These are phyloP conservation scores for Cheilosia vulpina DNA, from an alignment of 2,888 invertebrate species.

Conservation along the genomic window DNA sequence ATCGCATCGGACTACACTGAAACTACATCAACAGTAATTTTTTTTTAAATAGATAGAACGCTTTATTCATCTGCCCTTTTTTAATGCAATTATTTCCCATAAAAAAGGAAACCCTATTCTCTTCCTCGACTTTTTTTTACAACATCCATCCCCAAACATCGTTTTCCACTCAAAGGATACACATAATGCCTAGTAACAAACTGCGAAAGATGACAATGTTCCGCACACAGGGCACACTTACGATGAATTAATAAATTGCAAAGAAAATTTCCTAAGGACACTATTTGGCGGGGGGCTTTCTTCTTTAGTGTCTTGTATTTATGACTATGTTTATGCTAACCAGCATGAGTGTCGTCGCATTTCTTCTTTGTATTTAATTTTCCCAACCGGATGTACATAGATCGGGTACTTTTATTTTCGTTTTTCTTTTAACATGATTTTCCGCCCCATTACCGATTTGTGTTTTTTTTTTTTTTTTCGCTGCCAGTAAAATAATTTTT, in stretches of 20 bases:
- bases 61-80: slow-evolving; percentile 4
- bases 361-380: too few relatives aligned
- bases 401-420: slow-evolving; percentile 6
- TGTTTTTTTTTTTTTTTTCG: slow-evolving; percentile 10
- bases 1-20: too few relatives aligned
- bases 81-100: slow-evolving; percentile 29
- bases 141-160: too few relatives aligned
- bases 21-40: too few relatives aligned
- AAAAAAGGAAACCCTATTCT: background rate
- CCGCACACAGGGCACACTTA: slow-evolving; percentile 17
- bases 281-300: background rate
- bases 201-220: slow-evolving; percentile 16
- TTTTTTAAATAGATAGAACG: too few relatives aligned
- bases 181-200: slow-evolving; percentile 9
- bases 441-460: slow-evolving; percentile 36
- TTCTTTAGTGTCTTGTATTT: background rate
- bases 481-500: background rate
- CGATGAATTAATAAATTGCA: slow-evolving; percentile 37
- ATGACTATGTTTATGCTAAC: too few relatives aligned
- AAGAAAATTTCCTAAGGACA: slow-evolving; percentile 24
- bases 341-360: too few relatives aligned
- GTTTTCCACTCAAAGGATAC: background rate
- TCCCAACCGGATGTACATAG: too few relatives aligned
- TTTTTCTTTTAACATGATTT: slow-evolving; percentile 29
- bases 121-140: too few relatives aligned